Evolutionary conservation across 2,888 invertebrate species (phyloP), one percentile per base, ranked within the genome.

Genomic region (Pristionchus mayeri): DNA sequence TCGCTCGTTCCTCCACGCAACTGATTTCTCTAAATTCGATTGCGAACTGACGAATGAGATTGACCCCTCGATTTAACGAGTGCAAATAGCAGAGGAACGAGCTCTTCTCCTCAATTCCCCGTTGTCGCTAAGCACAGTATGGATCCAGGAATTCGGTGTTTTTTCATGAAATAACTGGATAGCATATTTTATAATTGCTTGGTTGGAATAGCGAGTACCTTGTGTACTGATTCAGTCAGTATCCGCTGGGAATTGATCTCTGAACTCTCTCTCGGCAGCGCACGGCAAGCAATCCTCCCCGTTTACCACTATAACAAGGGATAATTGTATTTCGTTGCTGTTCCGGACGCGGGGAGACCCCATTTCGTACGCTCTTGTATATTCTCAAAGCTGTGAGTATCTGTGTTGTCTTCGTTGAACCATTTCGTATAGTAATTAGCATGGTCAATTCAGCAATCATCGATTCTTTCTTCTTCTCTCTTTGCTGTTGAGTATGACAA

Each of bases 41-140:
- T 44, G 27, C n/a, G 30, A 76, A 40, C 44, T 44, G 24, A 11
- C 18, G 44, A 76, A 76, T 76, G 76, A n/a, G 52, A 52, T 78
- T 78, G 78, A 34, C 50, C 34, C 48, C 24, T 78, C 48, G n/a
- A 37, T n/a, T 78, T 30, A 21, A 52, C 50, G 50, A 78, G 78
- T 50, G 52, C 52, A 78, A 78, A 52, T 78, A 50, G 37, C 30
- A 78, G 60, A n/a, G 60, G 24, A 63, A 44, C 21, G 71, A 71
- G 37, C 71, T 71, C 40, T 37, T 44, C 71, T 34, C 40, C n/a
- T 9, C 71, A 37, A 63, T 63, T 63, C 63, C 63, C n/a, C 63
- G 34, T 63, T 27, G 63, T 13, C 34, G 63, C 34, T 67, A 37
- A 71, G 18, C 40, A 24, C 71, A 40, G 37, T 67, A 37, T 34